Evolutionary conservation across 2,113 vertebrate species (phyloP).

Genomic region (Polypterus senegalus): DNA sequence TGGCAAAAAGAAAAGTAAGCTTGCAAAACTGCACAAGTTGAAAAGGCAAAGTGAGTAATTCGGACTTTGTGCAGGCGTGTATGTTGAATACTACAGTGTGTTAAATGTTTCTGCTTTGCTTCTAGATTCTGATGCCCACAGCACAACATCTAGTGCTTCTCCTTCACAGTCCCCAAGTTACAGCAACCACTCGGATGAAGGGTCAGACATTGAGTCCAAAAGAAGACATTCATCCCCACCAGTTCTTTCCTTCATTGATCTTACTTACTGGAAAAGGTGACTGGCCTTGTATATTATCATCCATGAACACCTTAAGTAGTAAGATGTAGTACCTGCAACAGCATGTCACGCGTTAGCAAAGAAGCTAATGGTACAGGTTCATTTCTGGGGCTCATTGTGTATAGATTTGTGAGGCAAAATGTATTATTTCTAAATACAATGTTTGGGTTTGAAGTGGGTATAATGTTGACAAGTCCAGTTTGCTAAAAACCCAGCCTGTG

Average conservation of each 20-base stretch:
- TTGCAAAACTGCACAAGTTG: conserved; percentile 54
- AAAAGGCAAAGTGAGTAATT: conserved; percentile 54
- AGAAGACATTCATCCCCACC: conserved; percentile 44
- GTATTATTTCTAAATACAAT: too few species aligned
- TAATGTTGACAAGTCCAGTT: too few species aligned
- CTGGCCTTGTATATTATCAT: background rate
- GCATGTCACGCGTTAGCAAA: too few species aligned
- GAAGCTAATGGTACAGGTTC: too few species aligned
- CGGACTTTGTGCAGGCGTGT: background rate
- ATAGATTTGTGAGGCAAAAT: too few species aligned
- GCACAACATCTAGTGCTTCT: conserved; percentile 60
- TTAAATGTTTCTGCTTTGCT: background rate
- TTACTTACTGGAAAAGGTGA: conserved; percentile 62
- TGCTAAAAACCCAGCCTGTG: too few species aligned
- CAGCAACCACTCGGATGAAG: conserved; percentile 61
- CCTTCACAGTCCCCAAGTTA: conserved; percentile 61
- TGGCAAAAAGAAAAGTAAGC: conserved; percentile 56
- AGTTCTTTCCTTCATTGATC: conserved; percentile 57
- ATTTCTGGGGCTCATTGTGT: too few species aligned
- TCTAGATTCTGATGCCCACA: conserved; percentile 59
- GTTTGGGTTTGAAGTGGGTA: too few species aligned
- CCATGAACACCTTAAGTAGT: too few species aligned
- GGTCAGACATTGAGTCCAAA: conserved; percentile 58
- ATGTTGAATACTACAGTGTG: too few species aligned
- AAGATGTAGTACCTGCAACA: too few species aligned